Conservation (phyloP, 2,888 invertebrate genomes). For the Clepsis dumicolana region DNA sequence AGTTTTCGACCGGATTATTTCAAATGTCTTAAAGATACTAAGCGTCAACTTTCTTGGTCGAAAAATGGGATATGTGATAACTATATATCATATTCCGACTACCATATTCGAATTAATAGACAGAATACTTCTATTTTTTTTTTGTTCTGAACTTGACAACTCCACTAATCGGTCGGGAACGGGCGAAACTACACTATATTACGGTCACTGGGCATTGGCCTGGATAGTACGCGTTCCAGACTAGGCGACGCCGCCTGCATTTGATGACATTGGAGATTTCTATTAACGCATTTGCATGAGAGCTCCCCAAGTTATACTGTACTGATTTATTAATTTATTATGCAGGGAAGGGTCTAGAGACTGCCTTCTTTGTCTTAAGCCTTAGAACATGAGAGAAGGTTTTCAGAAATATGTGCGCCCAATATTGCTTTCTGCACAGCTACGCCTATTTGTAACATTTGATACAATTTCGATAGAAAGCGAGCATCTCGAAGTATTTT, state of each 20-base stretch:
- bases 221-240: slow-evolving; percentile 64
- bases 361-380: not conserved
- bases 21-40: no score
- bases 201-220: slow-evolving; percentile 71
- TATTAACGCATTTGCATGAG: slow-evolving; percentile 35
- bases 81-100: no score
- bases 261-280: slow-evolving; percentile 42
- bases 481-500: not conserved
- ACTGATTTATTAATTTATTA: slow-evolving; percentile 19
- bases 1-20: no score
- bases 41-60: no score
- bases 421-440: no score
- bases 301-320: not conserved
- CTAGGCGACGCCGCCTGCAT: slow-evolving; percentile 62
- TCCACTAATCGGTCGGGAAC: no score
- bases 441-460: not conserved
- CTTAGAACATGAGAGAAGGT: not conserved
- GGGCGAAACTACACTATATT: no score
- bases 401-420: no score
- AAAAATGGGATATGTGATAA: no score
- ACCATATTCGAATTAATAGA: no score
- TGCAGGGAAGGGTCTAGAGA: not conserved
- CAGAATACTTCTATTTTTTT: no score
- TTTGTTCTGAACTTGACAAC: no score
- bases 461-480: not conserved